Percentiles rank a stretch among this genome's conserved stretches.
These are phyloP conservation scores for Hirudinaria manillensis DNA, from an alignment of 2,888 invertebrate genomes.

Conservation along the genomic window DNA sequence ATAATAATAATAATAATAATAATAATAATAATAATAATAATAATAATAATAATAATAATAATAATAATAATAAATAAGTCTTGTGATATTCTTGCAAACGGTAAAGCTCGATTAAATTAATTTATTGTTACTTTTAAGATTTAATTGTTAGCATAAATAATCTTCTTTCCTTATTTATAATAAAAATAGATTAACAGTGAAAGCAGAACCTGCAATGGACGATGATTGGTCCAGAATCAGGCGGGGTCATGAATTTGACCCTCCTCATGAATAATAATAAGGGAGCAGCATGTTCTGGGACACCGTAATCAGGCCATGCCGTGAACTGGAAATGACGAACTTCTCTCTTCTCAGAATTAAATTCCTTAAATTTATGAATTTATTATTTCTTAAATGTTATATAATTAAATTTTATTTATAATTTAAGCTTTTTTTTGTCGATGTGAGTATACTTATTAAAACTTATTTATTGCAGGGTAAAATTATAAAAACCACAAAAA, in stretches of 20 bases:
- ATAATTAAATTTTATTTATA: neutral
- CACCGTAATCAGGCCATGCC: slow-evolving; percentile 98
- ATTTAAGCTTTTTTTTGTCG: neutral
- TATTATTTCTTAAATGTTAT: neutral
- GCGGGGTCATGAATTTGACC: slow-evolving; percentile 68
- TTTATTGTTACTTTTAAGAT: too few relatives aligned
- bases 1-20: too few relatives aligned
- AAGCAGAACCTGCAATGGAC: slow-evolving; percentile 71
- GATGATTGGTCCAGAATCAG: slow-evolving; percentile 85
- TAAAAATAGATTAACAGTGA: too few relatives aligned
- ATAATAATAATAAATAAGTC: too few relatives aligned
- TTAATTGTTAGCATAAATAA: too few relatives aligned
- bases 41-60: too few relatives aligned
- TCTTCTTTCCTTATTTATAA: too few relatives aligned
- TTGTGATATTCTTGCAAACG: too few relatives aligned
- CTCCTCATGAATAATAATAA: slow-evolving; percentile 92
- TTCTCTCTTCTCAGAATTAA: slow-evolving; percentile 66
- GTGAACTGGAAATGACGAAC: slow-evolving; percentile 96
- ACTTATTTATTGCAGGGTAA: neutral
- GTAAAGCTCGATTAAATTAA: too few relatives aligned
- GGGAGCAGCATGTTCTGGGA: slow-evolving; percentile 96
- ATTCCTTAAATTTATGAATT: slow-evolving; percentile 43
- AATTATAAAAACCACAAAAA: neutral
- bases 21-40: too few relatives aligned
- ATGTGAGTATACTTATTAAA: neutral